Evolutionary conservation across 2,797 vertebrate genomes (phyloP), one percentile per base, ranked within the genome.

Genomic region (Cossypha polioptera): DNA sequence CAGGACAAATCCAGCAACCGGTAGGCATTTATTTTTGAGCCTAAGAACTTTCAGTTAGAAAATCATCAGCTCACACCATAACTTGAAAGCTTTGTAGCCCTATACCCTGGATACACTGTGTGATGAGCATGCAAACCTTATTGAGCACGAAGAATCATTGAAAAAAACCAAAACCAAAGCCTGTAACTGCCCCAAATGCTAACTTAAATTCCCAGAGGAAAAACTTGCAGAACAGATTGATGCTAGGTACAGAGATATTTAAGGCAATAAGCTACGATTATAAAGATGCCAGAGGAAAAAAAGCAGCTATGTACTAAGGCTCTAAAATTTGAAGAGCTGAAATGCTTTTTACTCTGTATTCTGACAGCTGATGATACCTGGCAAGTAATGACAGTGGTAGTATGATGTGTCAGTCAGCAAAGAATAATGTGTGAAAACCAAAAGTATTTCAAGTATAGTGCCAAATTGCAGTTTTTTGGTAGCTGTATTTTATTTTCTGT

Each of bases 401-500:
- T 35, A 43, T 36, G 15, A 72, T 53, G 69, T 87, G 38, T 90
- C 96, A 88, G 73, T 90, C 59, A 71, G 84, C 77, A 92, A 57
- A 88, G 80, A 94, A 68, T 85, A 54, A 94, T 83, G 55, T 82
- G 86, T 65, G 82, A 76, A 85, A 93, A 84, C 58, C 87, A 86
- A 45, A 73, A 89, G 43, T 87, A 63, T 61, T 88, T 75, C 86
- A 86, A 91, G 40, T 63, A 42, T 78, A 71, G 79, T 69, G 89
- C 86, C 43, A 11, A 95, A 82, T 63, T 22, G 12, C 57, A 61
- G 45, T 6, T 78, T 73, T 93, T 73, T 93, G 35, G 67, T 86
- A 90, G 66, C 94, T 36, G 68, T 43, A n/a, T 94, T 93, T 91
- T 78, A 47, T 85, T 92, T 92, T 94, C 84, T 80, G 94, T 72